Percentiles rank a stretch among this genome's conserved stretches.
These are phyloP conservation scores for Sceloporus tristichus DNA, from an alignment of 2,113 vertebrate species.

Conservation along the genomic window DNA sequence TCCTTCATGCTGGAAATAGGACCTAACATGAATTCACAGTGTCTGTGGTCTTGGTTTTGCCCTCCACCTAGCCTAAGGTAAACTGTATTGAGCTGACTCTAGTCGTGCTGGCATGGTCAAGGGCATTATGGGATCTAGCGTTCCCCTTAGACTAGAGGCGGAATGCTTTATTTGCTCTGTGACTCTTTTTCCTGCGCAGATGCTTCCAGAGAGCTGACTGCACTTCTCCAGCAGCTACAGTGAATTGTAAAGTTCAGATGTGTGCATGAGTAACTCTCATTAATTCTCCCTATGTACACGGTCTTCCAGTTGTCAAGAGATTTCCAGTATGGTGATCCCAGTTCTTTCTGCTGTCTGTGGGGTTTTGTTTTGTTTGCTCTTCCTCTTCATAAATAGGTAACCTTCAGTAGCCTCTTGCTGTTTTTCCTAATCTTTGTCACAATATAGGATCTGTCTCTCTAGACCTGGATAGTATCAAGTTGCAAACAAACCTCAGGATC, in stretches of 20 bases:
- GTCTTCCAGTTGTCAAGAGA: constrained; percentile 24
- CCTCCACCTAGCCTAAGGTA: not conserved
- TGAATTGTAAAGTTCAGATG: constrained; percentile 60
- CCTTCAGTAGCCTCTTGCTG: not conserved
- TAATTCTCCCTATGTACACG: constrained; percentile 17
- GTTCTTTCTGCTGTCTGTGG: not conserved
- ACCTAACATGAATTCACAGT: not conserved
- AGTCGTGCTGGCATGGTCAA: not conserved
- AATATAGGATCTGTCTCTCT: not conserved
- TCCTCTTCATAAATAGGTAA: not conserved
- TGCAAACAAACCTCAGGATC: not conserved
- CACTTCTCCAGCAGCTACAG: constrained; percentile 52
- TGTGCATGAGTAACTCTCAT: constrained; percentile 58
- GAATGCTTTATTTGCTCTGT: constrained; percentile 39
- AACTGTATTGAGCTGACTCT: not conserved
- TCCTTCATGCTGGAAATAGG: not conserved
- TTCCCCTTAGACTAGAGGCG: constrained; percentile 8
- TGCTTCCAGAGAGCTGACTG: constrained; percentile 58
- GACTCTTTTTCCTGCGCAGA: constrained; percentile 55
- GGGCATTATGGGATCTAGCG: not conserved
- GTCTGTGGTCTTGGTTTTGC: not conserved
- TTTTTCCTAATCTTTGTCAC: not conserved
- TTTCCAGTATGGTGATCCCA: constrained; percentile 17
- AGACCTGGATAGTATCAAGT: not conserved
- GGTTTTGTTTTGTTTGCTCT: not conserved